Base-by-base conservation (phyloP, 2,113 vertebrate species). In the Pelvicachromis taeniatus region DNA sequence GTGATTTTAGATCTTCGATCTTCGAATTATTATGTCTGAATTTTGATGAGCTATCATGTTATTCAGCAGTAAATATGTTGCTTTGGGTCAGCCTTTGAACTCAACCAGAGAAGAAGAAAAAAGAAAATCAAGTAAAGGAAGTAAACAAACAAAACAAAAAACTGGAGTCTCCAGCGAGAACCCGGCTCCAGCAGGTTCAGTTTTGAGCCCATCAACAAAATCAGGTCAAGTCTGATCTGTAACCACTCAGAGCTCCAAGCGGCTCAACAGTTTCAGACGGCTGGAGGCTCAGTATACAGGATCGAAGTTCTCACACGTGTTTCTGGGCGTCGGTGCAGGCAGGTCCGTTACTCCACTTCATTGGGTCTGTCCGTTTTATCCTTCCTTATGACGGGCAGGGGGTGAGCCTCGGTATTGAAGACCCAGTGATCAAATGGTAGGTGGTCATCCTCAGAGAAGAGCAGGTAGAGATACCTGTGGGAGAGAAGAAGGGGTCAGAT, bases 371-470 rank as follows among this genome's bases (percentile, higher is more conserved):
- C 94, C 0, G 90, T 92, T 21, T 82, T 84, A 53, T 96, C 95
- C 79, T 93, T 96, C 88, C 42, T 96, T 87, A 99, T 96, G 85
- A 99, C 12, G 11, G 98, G 99, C 79, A 99, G 95, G 29, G 98
- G 97, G 89, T 99, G 98, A 11, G 98, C 98, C 94, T 99, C 98
- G 0, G 98, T 98, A 94, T 99, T 99, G 92, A 99, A 99, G 85
- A 99, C 96, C 98, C 98, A 99, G 73, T 99, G 97, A 42, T 99
- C 97, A 10, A 99, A 96, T 4, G 98, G 96, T 78, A 99, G 97
- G 85, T 99, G 97, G 89, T 98, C 97, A n/a, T 99, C 98, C 5
- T 99, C 98, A 1, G 98, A 99, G 96, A 99, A 99, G 80, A 99
- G 95, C 91, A 99, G 95, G 93, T 98, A 99, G 78, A 99, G 95